Evolutionary conservation across 2,888 invertebrate species (phyloP).

Genomic region (Entomobrya multifasciata): DNA sequence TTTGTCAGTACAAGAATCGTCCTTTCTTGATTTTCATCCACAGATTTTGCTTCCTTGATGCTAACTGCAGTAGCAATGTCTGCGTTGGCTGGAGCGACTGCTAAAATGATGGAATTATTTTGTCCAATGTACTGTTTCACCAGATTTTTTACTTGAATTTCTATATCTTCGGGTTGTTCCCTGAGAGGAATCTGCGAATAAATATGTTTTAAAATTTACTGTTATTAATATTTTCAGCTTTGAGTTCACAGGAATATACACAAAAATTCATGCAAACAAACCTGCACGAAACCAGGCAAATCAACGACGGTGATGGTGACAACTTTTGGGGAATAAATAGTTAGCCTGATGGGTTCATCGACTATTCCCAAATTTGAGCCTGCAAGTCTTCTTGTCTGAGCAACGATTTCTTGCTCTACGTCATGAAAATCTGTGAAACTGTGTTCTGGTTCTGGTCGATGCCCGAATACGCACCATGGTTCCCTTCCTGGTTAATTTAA

Average conservation of each 20-base stretch:
- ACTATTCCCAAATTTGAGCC: constrained; percentile 98
- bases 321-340: constrained; percentile 95
- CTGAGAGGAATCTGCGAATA: constrained; percentile 96
- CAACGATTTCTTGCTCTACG: constrained; percentile 89
- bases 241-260: too few relatives aligned
- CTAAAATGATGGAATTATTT: constrained; percentile 96
- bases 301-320: constrained; percentile 97
- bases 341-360: constrained; percentile 96
- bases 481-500: background rate
- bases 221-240: background rate
- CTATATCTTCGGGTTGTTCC: constrained; percentile 97
- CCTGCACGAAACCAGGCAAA: constrained; percentile 94
- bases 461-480: constrained; percentile 10
- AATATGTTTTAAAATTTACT: too few relatives aligned
- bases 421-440: background rate
- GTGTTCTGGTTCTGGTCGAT: background rate
- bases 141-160: constrained; percentile 95
- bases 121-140: constrained; percentile 96
- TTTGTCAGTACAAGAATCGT: constrained; percentile 99
- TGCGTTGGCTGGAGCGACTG: constrained; percentile 98
- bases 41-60: constrained; percentile 98
- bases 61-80: constrained; percentile 99
- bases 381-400: constrained; percentile 96
- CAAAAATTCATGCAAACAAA: too few relatives aligned
- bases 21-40: constrained; percentile 94